A percentile compares a stretch with the other conserved stretches of the same genome.
These are phyloP conservation scores for Drosophila mettleri DNA, from an alignment of 2,888 invertebrate genomes.

Conservation along the genomic window DNA sequence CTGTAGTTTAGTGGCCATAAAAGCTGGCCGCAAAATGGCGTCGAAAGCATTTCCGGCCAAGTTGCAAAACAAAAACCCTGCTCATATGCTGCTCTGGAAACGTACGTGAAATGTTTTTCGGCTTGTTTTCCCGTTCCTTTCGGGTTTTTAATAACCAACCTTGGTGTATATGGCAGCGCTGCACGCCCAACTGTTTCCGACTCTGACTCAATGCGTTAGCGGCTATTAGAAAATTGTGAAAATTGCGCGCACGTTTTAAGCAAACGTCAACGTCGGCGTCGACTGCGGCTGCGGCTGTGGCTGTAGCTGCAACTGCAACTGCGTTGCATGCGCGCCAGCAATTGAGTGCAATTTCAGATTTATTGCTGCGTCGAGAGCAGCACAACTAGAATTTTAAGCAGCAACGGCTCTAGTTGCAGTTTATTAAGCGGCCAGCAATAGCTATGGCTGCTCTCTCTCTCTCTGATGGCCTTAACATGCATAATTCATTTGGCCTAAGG, in stretches of 20 bases:
- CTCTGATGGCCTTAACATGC: constrained; percentile 49
- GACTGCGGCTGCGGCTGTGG: constrained; percentile 9
- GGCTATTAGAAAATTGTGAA: constrained; percentile 79
- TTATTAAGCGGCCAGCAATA: constrained; percentile 62
- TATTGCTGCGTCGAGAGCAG: constrained; percentile 61
- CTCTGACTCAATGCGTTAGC: constrained; percentile 47
- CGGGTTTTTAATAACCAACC: constrained; percentile 52
- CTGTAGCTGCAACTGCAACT: constrained; percentile 3
- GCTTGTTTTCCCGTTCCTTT: constrained; percentile 38
- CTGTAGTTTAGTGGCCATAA: constrained; percentile 40
- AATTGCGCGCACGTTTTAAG: constrained; percentile 76
- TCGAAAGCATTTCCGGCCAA: constrained; percentile 74
- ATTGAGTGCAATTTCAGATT: constrained; percentile 77
- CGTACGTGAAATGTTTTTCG: constrained; percentile 70
- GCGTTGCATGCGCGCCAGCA: constrained; percentile 67
- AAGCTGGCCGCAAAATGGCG: constrained; percentile 76
- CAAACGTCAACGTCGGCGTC: constrained; percentile 7
- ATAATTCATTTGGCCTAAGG: constrained; percentile 70
- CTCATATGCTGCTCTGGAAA: constrained; percentile 27
- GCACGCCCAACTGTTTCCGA: not conserved
- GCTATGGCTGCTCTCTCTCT: constrained; percentile 35
- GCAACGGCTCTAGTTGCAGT: constrained; percentile 69
- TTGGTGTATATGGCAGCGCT: constrained; percentile 5
- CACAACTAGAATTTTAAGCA: constrained; percentile 71
- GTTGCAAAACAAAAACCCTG: constrained; percentile 52